Conservation (phyloP, 1,140 invertebrate genomes). For the Dendrolimus kikuchii region DNA sequence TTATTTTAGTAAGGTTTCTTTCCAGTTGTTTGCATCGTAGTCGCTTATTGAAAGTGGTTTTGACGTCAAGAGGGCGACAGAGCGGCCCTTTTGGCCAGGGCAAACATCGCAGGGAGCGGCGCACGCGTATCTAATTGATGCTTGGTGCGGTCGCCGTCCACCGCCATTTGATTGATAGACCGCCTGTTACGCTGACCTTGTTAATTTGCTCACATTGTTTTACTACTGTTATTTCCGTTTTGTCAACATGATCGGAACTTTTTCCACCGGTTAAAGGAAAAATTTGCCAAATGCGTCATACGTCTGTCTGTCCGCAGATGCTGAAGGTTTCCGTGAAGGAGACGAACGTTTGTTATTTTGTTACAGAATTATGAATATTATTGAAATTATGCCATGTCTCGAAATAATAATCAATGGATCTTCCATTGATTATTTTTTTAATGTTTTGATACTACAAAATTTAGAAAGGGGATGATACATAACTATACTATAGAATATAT, state of each 20-base stretch:
- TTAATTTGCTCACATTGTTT: constrained; percentile 32
- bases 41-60: constrained; percentile 24
- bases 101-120: constrained; percentile 47
- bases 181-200: constrained; percentile 45
- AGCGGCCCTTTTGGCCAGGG: constrained; percentile 8
- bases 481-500: too few relatives aligned
- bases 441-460: too few relatives aligned
- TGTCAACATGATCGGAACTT: constrained; percentile 3
- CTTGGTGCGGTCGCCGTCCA: constrained; percentile 33
- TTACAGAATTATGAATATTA: too few relatives aligned
- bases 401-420: too few relatives aligned
- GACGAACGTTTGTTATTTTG: too few relatives aligned
- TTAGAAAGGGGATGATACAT: too few relatives aligned
- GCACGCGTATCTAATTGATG: constrained; percentile 27
- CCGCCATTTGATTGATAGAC: constrained; percentile 55
- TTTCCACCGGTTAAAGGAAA: too few relatives aligned
- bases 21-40: constrained; percentile 16
- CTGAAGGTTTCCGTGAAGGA: too few relatives aligned
- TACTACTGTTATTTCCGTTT: constrained; percentile 24
- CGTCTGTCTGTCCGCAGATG: too few relatives aligned
- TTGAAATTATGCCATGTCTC: too few relatives aligned
- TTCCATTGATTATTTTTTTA: too few relatives aligned
- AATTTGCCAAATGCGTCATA: too few relatives aligned
- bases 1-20: constrained; percentile 18
- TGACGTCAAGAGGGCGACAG: constrained; percentile 45